These are phyloP conservation scores for Drosophila bunnanda DNA, from an alignment of 2,888 invertebrate genomes.

Conservation along the genomic window DNA sequence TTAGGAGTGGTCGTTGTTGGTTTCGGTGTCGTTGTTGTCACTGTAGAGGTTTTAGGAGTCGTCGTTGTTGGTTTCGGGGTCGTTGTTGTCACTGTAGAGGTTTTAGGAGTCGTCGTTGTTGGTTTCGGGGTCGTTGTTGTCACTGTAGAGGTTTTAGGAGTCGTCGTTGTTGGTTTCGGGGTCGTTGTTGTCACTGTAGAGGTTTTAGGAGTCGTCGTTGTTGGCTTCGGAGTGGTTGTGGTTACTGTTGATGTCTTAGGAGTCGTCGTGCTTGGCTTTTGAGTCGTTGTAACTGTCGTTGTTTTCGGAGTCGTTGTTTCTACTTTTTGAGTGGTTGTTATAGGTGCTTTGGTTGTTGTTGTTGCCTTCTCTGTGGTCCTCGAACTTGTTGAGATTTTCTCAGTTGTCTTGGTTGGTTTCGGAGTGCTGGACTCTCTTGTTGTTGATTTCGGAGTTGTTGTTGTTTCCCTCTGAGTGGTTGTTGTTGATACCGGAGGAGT, in stretches of 20 bases:
- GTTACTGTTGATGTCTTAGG: not conserved
- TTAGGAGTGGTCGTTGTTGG: not conserved
- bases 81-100: constrained; percentile 5
- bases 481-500: constrained; percentile 4
- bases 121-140: constrained; percentile 5
- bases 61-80: constrained; percentile 2
- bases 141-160: not conserved
- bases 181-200: constrained; percentile 9
- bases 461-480: not conserved
- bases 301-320: not conserved
- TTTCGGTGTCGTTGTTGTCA: constrained; percentile 1
- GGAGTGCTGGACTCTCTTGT: not conserved
- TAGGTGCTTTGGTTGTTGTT: no score
- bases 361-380: no score
- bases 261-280: not conserved
- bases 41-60: not conserved
- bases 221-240: not conserved
- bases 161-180: not conserved
- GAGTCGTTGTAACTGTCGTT: not conserved
- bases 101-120: not conserved
- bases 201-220: not conserved
- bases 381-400: no score
- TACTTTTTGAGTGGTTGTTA: not conserved
- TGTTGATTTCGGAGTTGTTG: not conserved
- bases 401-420: not conserved